A percentile compares a stretch with the other conserved stretches of the same genome.
These are phyloP conservation scores for Ochropacha duplaris DNA, from an alignment of 2,888 invertebrate species.

Conservation along the genomic window DNA sequence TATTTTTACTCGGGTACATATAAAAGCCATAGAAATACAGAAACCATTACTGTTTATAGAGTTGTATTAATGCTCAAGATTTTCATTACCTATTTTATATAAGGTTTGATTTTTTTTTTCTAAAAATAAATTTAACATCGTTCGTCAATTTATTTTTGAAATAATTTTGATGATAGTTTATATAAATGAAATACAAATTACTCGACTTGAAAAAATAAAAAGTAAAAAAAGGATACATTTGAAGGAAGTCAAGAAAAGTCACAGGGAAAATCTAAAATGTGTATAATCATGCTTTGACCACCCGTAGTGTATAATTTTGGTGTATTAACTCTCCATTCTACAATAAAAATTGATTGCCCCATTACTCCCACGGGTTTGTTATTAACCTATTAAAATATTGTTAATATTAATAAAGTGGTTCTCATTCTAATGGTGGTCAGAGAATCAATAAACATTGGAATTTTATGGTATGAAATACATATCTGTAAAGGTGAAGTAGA, in stretches of 20 bases:
- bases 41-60: no score
- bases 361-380: conserved; percentile 49
- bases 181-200: no score
- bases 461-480: conserved; percentile 30
- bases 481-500: neutral
- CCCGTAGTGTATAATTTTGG: conserved; percentile 58
- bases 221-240: no score
- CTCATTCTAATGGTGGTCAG: conserved; percentile 37
- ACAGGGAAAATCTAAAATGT: neutral
- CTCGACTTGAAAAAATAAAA: no score
- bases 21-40: no score
- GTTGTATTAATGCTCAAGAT: no score
- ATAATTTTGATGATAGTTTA: no score
- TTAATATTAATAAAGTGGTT: conserved; percentile 58
- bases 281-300: conserved; percentile 35
- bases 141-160: no score
- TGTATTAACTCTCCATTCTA: conserved; percentile 42
- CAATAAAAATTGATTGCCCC: conserved; percentile 69
- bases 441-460: conserved; percentile 43
- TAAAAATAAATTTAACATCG: no score
- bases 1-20: no score
- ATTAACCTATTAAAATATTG: conserved; percentile 62
- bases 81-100: no score
- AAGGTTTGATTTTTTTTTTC: no score
- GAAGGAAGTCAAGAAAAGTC: neutral